phyloP scores from a whole-genome alignment of 2,113 vertebrate genomes.

The Glaucidium brasilianum region DNA sequence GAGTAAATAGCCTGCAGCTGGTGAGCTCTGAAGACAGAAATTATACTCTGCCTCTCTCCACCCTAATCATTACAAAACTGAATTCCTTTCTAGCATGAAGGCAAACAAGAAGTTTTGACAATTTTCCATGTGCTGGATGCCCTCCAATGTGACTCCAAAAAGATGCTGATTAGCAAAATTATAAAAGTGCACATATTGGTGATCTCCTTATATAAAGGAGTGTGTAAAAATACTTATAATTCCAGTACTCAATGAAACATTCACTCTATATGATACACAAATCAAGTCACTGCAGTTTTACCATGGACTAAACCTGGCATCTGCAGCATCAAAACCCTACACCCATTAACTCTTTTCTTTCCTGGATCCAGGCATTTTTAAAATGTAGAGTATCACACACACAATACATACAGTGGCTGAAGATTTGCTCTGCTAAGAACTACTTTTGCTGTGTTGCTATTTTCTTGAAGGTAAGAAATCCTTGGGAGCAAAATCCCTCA shows the following conservation, averaged over 20 bases:
- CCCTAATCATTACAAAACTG: not conserved
- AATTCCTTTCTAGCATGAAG: not conserved
- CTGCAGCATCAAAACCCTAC: not conserved
- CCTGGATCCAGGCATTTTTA: not conserved
- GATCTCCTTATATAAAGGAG: not conserved
- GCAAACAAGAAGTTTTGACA: not conserved
- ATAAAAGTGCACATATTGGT: not conserved
- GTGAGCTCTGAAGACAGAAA: not conserved
- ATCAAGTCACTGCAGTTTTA: not conserved
- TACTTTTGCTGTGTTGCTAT: not conserved
- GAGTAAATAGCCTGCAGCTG: conserved; percentile 3
- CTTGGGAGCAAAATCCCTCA: not conserved
- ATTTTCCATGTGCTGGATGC: not conserved
- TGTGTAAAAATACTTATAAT: not conserved
- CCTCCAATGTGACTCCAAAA: not conserved
- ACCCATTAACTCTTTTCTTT: not conserved
- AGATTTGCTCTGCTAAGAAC: not conserved
- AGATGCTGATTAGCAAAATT: not conserved
- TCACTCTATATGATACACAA: not conserved
- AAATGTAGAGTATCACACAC: not conserved
- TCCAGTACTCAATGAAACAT: not conserved
- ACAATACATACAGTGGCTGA: not conserved
- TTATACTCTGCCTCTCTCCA: not conserved
- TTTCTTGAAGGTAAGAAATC: not conserved
- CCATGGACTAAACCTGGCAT: not conserved